Evolutionary conservation across 2,113 vertebrate genomes (phyloP).

Genomic region (Elanoides forficatus): DNA sequence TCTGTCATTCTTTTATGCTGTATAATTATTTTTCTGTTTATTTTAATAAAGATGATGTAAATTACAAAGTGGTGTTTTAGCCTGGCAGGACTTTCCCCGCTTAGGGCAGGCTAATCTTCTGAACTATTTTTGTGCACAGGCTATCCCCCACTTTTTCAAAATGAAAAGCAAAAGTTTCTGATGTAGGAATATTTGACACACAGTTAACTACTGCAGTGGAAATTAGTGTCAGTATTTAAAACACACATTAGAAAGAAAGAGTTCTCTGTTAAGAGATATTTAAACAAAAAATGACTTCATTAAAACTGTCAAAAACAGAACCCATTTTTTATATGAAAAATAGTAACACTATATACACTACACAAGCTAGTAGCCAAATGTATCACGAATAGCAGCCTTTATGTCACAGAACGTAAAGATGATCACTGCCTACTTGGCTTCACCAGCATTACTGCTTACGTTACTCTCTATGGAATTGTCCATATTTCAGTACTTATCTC

Average conservation of each 20-base stretch:
- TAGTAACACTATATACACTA: neutral
- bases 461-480: neutral
- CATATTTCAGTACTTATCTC: neutral
- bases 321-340: neutral
- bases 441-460: neutral
- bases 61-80: neutral
- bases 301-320: neutral
- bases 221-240: neutral
- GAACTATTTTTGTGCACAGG: neutral
- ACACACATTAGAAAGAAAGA: neutral
- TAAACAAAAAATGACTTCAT: neutral
- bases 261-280: neutral
- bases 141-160: neutral
- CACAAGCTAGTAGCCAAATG: neutral
- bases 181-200: neutral
- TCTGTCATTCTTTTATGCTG: neutral
- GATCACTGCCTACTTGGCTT: neutral
- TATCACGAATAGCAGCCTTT: neutral
- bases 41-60: neutral
- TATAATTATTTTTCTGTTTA: neutral
- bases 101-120: neutral
- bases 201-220: neutral
- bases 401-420: neutral
- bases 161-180: neutral
- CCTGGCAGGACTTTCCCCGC: neutral